Conservation (phyloP, 37 sponge, comb jelly and placozoan species). For the Mnemiopsis leidyi region DNA sequence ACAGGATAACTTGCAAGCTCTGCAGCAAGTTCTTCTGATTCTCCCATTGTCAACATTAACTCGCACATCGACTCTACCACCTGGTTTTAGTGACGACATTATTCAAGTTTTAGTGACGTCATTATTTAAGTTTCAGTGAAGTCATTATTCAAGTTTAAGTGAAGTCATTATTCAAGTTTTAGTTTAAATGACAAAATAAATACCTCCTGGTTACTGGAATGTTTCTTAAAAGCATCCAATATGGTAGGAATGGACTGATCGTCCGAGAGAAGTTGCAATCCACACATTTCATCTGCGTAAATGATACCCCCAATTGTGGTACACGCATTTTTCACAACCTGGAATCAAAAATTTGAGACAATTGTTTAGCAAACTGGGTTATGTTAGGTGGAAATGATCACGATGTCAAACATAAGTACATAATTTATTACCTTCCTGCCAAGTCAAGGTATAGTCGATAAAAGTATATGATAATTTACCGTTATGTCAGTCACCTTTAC, state of each 20-base stretch:
- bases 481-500: too few species aligned
- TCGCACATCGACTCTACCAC: conserved; percentile 42
- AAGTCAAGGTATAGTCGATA: too few species aligned
- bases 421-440: too few species aligned
- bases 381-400: too few species aligned
- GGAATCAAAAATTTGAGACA: not conserved
- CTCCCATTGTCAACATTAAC: conserved; percentile 22
- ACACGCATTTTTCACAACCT: conserved; percentile 72
- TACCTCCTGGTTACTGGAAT: conserved; percentile 27
- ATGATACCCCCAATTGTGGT: conserved; percentile 67
- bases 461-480: too few species aligned
- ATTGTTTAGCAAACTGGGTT: too few species aligned
- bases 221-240: conserved; percentile 36
- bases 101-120: too few species aligned
- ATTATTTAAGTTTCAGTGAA: not conserved
- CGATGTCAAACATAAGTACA: too few species aligned
- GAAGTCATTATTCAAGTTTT: not conserved
- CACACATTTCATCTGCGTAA: conserved; percentile 68
- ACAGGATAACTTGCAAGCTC: conserved; percentile 35
- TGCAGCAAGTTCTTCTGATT: not conserved
- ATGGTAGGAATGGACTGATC: not conserved
- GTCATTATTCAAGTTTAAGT: not conserved
- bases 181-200: not conserved
- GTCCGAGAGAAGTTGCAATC: not conserved
- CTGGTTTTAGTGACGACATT: too few species aligned